phyloP scores from a whole-genome alignment of 2,888 invertebrate genomes.

The Xylota segnis region DNA sequence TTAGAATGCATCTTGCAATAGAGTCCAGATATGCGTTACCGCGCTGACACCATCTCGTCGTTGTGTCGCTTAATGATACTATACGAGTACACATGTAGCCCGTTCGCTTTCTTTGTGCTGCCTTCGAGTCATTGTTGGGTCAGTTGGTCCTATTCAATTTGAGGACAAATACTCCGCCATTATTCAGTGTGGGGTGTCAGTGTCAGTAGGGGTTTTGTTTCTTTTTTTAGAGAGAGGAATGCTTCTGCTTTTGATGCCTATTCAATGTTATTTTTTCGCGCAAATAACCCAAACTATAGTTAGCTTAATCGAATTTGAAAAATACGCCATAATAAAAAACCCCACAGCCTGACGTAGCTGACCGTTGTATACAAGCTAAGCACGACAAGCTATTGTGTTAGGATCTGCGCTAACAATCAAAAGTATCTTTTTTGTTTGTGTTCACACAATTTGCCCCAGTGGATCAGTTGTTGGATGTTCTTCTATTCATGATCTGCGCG shows the following conservation, averaged over 20 bases:
- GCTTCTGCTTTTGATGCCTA: constrained; percentile 64
- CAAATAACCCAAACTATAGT: constrained; percentile 23
- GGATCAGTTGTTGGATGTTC: constrained; percentile 34
- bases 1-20: constrained; percentile 37
- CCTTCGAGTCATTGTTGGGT: constrained; percentile 61
- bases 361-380: constrained; percentile 12
- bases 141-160: constrained; percentile 73
- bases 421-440: constrained; percentile 33
- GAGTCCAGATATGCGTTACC: constrained; percentile 11
- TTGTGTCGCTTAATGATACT: not conserved
- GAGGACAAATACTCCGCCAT: constrained; percentile 59
- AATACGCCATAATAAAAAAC: constrained; percentile 45
- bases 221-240: constrained; percentile 34
- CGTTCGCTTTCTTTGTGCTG: constrained; percentile 31
- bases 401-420: constrained; percentile 41
- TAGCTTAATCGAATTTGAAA: constrained; percentile 64
- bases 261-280: constrained; percentile 34
- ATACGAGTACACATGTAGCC: too few species aligned
- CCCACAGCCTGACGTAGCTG: constrained; percentile 39
- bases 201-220: constrained; percentile 43
- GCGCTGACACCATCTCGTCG: constrained; percentile 9
- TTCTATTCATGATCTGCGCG: constrained; percentile 33
- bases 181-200: constrained; percentile 60
- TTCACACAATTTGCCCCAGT: constrained; percentile 38
- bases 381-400: constrained; percentile 46